Evolutionary conservation across 2,888 invertebrate genomes (phyloP), one percentile per base, ranked within the genome.

Genomic region (Cylloceria caligata): DNA sequence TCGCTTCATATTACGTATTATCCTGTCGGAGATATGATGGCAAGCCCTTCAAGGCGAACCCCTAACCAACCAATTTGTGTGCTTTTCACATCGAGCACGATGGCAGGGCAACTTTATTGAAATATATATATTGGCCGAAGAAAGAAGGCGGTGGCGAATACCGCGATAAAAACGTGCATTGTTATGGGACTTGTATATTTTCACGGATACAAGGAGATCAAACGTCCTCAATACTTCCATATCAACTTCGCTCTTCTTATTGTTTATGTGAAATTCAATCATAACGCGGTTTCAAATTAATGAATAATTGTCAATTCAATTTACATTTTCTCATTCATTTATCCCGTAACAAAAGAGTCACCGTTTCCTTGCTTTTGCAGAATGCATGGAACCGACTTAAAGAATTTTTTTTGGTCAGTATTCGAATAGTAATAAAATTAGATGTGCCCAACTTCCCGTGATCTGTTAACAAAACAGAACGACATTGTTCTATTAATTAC

Each of bases 161-260:
- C 36, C 47, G 67, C 21, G 47, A 55, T 45, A 57, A 69, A 68
- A 72, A 45, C 45, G 7, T 62, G 71, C 19, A 60, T n/a, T 67
- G 42, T 77, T 76, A 67, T 36, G 60, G 55, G 42, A 78, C 45
- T 68, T 68, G 62, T 62, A 45, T 55, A 73, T 67, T 47, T 55
- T 57, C 47, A 64, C 45, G 42, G 72, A 85, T 85, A 87, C 72
- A 82, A 75, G 68, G 87, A 87, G 90, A 89, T 90, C 90, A 85
- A 85, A 87, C 86, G 86, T 87, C 81, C 45, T 69, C 80, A 89
- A 89, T 90, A 90, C 78, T 78, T 71, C 71, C 86, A 85, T 89
- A 90, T 90, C 88, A 64, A 65, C 82, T 68, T 81, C 64, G 76
- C 84, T 87, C 85, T 88, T 68, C 76, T 86, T 86, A 86, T 87